Base-by-base conservation (phyloP, 2,888 invertebrate genomes). In the Oeneis ivallda region DNA sequence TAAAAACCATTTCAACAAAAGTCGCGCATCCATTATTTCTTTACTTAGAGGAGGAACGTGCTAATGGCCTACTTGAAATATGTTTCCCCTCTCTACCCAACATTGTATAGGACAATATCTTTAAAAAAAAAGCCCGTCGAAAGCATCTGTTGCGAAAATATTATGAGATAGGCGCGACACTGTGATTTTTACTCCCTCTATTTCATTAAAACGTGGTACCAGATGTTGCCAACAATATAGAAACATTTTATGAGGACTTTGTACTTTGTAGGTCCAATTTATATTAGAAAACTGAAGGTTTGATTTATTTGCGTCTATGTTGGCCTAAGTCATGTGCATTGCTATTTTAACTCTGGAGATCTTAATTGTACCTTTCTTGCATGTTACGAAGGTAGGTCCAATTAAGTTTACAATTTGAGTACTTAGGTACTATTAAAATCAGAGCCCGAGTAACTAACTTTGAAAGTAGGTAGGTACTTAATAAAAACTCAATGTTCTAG, bases 41-140 rank as follows among this genome's bases (percentile, higher is more conserved):
- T 59, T 49, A 64, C 62, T 62, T 62, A 62, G 53, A 34, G 57
- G 39, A 61, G 66, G 62, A 65, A 72, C 74, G 73, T 74, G 72
- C 68, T 75, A 75, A 73, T 72, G 71, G 74, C 60, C 65, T 59
- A 66, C 71, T 70, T 74, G 73, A 74, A 71, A 71, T 71, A 74
- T 72, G 70, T 69, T 69, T 67, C 68, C 62, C 63, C 66, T 69
- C 67, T 66, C 65, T 50, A 54, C 61, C 47, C 65, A 56, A 63
- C 67, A 61, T 11, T 64, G 57, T 70, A 68, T 64, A 54, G 66
- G 45, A 67, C 65, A 62, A 64, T 69, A 66, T 65, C 62, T 47
- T 65, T 37, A 43, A 62, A 71, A 70, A 41, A 68, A 73, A 70
- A 70, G 39, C 61, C 56, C 68, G 75, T 73, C 72, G 54, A 19